phyloP scores from a whole-genome alignment of 2,113 vertebrate species.

The Apteryx owenii region DNA sequence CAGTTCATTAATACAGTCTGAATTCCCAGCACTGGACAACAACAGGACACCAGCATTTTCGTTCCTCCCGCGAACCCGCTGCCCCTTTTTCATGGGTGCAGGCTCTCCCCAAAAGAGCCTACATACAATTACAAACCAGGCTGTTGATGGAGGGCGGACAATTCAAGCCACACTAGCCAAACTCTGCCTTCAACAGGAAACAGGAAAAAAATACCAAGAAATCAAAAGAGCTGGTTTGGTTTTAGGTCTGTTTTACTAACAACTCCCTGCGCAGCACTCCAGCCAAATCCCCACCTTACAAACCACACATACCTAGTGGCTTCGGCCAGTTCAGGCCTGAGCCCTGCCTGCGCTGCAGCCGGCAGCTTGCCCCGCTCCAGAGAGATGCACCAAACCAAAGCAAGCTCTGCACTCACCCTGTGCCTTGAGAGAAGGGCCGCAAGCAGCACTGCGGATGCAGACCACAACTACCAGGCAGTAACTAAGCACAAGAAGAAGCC shows the following conservation, averaged over 20 bases:
- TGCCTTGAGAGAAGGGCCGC: background rate
- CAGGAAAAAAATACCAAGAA: background rate
- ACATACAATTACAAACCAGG: accelerated
- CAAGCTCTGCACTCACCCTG: background rate
- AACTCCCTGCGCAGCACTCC: background rate
- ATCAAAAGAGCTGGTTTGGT: accelerated
- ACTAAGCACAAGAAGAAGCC: background rate
- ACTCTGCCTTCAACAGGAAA: background rate
- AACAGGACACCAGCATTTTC: accelerated
- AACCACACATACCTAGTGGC: accelerated
- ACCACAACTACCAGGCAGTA: accelerated
- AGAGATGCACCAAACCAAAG: accelerated
- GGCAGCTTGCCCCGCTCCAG: accelerated
- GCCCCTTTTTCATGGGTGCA: accelerated
- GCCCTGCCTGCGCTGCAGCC: background rate
- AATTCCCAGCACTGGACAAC: background rate
- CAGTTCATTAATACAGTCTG: accelerated
- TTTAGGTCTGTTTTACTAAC: background rate
- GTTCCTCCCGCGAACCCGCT: accelerated
- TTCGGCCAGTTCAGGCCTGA: background rate
- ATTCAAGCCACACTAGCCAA: accelerated
- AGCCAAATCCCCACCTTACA: background rate
- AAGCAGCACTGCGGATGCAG: background rate
- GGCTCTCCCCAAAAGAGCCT: background rate
- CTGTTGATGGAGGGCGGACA: accelerated